phyloP scores from a whole-genome alignment of 2,888 invertebrate genomes.

The Tenthredo livida region DNA sequence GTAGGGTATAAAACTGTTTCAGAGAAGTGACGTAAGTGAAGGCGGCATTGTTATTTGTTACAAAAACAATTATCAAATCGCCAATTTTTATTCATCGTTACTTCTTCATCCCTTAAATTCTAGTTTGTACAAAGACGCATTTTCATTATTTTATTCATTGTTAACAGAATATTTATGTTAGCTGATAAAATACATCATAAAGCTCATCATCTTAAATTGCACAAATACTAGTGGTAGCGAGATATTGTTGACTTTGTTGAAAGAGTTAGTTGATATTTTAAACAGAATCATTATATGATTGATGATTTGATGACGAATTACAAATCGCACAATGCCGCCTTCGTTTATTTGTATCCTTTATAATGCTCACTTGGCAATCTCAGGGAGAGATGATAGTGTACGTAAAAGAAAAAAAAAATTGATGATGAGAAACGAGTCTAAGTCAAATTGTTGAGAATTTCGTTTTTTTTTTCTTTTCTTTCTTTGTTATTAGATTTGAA shows the following conservation, averaged over 20 bases:
- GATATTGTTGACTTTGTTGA: not conserved
- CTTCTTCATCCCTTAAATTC: not conserved
- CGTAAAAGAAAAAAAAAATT: not conserved
- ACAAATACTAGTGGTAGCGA: not conserved
- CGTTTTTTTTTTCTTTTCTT: not conserved
- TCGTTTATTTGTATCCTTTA: not conserved
- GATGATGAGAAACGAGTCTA: constrained; percentile 7
- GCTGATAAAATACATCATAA: not conserved
- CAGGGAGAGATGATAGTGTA: not conserved
- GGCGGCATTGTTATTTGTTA: not conserved
- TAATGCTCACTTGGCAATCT: not conserved
- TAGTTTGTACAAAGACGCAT: not conserved
- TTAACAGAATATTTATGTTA: not conserved
- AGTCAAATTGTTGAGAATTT: constrained; percentile 47
- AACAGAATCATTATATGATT: not conserved
- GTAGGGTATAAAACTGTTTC: constrained; percentile 23
- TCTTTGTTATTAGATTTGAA: constrained; percentile 48
- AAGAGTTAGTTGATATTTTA: not conserved
- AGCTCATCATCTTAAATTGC: constrained; percentile 14
- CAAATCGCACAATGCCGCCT: constrained; percentile 12
- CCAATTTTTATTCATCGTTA: not conserved
- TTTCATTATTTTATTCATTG: not conserved
- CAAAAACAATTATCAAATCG: not conserved
- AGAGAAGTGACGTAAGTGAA: not conserved
- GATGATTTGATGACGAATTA: not conserved